Conservation (phyloP, 1,140 invertebrate species). For the Drosophila punjabiensis region DNA sequence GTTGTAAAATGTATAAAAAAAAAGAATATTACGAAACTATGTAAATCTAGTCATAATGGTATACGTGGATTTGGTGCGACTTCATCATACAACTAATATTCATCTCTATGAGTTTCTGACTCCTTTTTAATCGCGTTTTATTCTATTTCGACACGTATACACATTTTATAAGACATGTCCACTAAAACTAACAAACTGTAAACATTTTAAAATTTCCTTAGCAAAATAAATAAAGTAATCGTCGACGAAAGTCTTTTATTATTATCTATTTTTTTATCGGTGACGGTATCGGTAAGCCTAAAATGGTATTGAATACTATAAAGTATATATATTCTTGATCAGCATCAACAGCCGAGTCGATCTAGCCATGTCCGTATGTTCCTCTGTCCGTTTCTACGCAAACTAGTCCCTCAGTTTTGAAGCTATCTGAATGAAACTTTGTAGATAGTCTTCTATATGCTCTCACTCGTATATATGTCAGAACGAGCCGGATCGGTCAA, state of each 20-base stretch:
- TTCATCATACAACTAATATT: conserved; percentile 34
- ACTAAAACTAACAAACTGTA: conserved; percentile 62
- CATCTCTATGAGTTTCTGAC: conserved; percentile 39
- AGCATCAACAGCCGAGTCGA: no score
- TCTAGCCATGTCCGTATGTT: no score
- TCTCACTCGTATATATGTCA: no score
- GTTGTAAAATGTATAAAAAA: conserved; percentile 73
- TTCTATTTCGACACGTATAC: conserved; percentile 58
- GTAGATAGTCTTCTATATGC: no score
- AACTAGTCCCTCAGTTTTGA: no score
- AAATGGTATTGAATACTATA: no score
- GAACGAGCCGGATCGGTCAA: no score
- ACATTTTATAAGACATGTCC: conserved; percentile 68
- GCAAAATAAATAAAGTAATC: conserved; percentile 54
- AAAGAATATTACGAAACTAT: conserved; percentile 27
- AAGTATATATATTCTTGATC: no score
- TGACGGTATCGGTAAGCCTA: background rate
- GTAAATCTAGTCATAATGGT: conserved; percentile 54
- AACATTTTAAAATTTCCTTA: conserved; percentile 72
- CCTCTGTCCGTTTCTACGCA: no score
- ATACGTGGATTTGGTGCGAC: conserved; percentile 46
- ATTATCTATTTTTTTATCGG: background rate
- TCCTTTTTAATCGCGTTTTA: conserved; percentile 44
- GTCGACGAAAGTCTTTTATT: conserved; percentile 3
- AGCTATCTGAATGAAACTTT: no score